These are phyloP conservation scores for Zeus faber DNA, from an alignment of 2,113 vertebrate genomes.

Conservation along the genomic window DNA sequence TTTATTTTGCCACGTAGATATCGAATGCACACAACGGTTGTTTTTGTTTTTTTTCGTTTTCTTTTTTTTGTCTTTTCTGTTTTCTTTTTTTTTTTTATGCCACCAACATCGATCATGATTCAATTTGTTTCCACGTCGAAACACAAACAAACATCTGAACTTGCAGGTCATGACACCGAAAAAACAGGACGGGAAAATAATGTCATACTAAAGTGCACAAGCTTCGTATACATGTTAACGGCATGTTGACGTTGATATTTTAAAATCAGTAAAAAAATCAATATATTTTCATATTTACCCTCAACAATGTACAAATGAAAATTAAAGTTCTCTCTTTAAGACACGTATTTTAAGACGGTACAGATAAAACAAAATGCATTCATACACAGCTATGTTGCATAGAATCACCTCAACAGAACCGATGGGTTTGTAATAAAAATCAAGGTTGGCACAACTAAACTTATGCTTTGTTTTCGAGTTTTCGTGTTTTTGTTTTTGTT, in stretches of 20 bases:
- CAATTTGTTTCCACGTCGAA: constrained; percentile 46
- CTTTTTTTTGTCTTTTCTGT: too few species aligned
- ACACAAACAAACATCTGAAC: constrained; percentile 49
- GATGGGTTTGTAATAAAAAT: constrained; percentile 74
- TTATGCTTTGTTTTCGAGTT: constrained; percentile 38
- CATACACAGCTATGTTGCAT: constrained; percentile 89
- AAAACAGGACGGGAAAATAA: constrained; percentile 49
- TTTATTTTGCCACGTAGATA: constrained; percentile 57
- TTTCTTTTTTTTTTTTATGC: constrained; percentile 46
- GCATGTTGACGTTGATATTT: constrained; percentile 58
- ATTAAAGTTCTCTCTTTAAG: constrained; percentile 54
- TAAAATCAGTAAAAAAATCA: constrained; percentile 72
- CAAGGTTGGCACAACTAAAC: constrained; percentile 81
- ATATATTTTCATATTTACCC: constrained; percentile 45
- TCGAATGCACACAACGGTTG: constrained; percentile 49
- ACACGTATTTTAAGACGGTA: constrained; percentile 63
- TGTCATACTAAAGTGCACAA: constrained; percentile 75
- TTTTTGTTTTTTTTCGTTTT: too few species aligned
- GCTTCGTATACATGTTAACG: constrained; percentile 64
- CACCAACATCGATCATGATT: constrained; percentile 40
- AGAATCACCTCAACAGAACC: constrained; percentile 87
- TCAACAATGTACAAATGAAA: constrained; percentile 77
- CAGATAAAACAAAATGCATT: constrained; percentile 72
- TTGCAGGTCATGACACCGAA: constrained; percentile 37
- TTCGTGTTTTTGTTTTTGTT: constrained; percentile 1